Conservation (phyloP, 2,797 vertebrate genomes). For the Odontamblyopus lacepedii region DNA sequence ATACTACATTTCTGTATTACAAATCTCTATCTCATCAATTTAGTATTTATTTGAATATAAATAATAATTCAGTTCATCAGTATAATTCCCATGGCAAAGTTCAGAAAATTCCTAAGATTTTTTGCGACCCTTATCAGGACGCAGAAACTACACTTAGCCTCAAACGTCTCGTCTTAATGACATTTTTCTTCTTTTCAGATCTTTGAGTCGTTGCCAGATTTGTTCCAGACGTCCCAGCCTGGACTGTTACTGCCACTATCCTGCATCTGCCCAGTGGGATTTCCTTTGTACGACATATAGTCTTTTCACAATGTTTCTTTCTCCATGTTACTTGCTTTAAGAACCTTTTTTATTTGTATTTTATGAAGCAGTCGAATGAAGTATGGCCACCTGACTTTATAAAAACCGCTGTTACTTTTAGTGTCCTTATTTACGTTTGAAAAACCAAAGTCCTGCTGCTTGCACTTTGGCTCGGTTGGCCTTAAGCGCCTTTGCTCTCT, state of each 20-base stretch:
- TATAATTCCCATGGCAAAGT: too few relatives aligned
- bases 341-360: constrained; percentile 25
- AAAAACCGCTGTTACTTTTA: constrained; percentile 42
- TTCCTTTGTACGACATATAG: constrained; percentile 40
- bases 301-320: constrained; percentile 74
- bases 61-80: too few relatives aligned
- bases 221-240: constrained; percentile 31
- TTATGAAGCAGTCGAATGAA: constrained; percentile 57
- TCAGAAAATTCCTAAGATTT: too few relatives aligned
- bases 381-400: constrained; percentile 43
- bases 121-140: too few relatives aligned
- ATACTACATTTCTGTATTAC: too few relatives aligned
- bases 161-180: neutral
- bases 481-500: constrained; percentile 23
- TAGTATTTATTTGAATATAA: too few relatives aligned
- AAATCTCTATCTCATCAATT: too few relatives aligned
- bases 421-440: constrained; percentile 26
- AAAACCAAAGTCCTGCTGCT: constrained; percentile 58
- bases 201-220: constrained; percentile 41
- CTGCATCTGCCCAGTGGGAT: constrained; percentile 57
- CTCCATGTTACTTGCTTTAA: constrained; percentile 50
- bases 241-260: constrained; percentile 61
- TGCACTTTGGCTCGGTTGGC: constrained; percentile 34
- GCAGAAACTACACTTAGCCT: neutral
- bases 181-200: constrained; percentile 43